Percentiles rank a stretch among this genome's conserved stretches.
Evolutionary conservation across 1,140 invertebrate species (phyloP).

Genomic region (Hyles euphorbiae): DNA sequence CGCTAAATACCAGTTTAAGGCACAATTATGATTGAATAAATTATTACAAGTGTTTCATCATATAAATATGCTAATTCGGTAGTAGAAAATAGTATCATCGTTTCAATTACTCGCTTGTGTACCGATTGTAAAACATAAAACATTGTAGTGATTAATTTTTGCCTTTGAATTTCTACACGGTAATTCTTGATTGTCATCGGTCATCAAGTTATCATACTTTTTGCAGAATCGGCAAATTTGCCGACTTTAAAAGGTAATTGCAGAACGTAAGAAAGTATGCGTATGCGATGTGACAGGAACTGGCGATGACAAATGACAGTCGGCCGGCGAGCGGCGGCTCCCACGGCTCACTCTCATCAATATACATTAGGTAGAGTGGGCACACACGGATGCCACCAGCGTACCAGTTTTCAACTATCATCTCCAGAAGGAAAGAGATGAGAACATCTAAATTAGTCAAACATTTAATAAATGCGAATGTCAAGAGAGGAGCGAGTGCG

Average conservation of each 20-base stretch:
- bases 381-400: slow-evolving; percentile 26
- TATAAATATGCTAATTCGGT: neutral
- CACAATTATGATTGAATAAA: slow-evolving; percentile 9
- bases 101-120: too few relatives aligned
- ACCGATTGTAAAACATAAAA: too few relatives aligned
- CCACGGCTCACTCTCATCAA: slow-evolving; percentile 58
- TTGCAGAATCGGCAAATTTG: slow-evolving; percentile 53
- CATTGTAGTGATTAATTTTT: too few relatives aligned
- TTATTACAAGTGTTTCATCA: slow-evolving; percentile 2
- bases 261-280: slow-evolving; percentile 60
- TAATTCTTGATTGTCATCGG: slow-evolving; percentile 33
- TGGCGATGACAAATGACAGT: slow-evolving; percentile 67
- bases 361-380: slow-evolving; percentile 41
- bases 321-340: slow-evolving; percentile 39
- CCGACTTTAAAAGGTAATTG: slow-evolving; percentile 64
- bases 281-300: slow-evolving; percentile 57
- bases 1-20: slow-evolving; percentile 15
- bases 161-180: neutral
- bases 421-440: slow-evolving; percentile 12
- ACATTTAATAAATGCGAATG: too few relatives aligned
- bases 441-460: too few relatives aligned
- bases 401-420: slow-evolving; percentile 20
- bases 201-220: slow-evolving; percentile 35
- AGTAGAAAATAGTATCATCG: neutral
- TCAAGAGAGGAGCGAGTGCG: too few relatives aligned